These are phyloP conservation scores for Caiman crocodilus DNA, from an alignment of 2,797 vertebrate genomes.

Conservation along the genomic window DNA sequence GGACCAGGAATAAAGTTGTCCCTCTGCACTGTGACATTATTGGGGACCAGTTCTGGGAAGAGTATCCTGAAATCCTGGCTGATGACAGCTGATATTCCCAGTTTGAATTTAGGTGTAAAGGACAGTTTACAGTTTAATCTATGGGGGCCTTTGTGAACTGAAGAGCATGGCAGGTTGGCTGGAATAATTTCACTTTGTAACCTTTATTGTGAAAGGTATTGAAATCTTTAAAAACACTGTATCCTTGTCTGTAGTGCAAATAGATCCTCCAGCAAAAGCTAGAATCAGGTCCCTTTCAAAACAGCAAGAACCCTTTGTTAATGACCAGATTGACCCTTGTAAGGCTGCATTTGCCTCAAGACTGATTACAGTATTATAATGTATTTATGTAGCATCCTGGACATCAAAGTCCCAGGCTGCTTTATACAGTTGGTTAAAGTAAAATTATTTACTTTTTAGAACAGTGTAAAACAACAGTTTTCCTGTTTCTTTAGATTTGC, in stretches of 20 bases:
- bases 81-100: slow-evolving; percentile 81
- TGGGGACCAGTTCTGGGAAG: slow-evolving; percentile 93
- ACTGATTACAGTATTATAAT: not conserved
- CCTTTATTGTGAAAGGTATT: not conserved
- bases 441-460: not conserved
- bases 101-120: not conserved
- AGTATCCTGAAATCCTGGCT: slow-evolving; percentile 90
- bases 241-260: not conserved
- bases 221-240: not conserved
- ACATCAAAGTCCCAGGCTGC: not conserved
- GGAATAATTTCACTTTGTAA: not conserved
- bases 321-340: slow-evolving; percentile 42
- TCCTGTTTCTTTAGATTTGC: not conserved
- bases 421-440: not conserved
- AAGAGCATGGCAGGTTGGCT: not conserved
- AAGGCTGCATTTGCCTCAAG: not conserved
- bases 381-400: not conserved
- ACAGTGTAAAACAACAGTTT: not conserved
- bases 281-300: slow-evolving; percentile 37
- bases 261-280: slow-evolving; percentile 9
- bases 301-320: slow-evolving; percentile 35
- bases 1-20: slow-evolving; percentile 83
- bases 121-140: not conserved
- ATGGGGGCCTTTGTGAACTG: not conserved
- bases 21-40: slow-evolving; percentile 91